Conservation (phyloP, 1,140 invertebrate genomes). For the Sycobia sp. region DNA sequence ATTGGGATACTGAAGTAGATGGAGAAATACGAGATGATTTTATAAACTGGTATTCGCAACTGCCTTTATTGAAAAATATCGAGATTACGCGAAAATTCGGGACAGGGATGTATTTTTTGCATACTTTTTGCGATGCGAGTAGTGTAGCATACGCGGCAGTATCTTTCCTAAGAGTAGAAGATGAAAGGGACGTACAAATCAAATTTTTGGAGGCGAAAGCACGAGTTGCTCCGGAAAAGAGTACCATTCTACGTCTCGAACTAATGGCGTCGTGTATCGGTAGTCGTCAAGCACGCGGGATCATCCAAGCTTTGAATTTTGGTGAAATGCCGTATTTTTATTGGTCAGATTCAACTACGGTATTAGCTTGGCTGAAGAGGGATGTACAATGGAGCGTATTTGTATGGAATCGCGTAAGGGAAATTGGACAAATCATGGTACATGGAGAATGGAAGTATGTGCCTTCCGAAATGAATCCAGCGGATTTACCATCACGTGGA, state of each 20-base stretch:
- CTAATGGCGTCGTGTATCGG: slow-evolving; percentile 40
- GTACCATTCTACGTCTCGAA: slow-evolving; percentile 47
- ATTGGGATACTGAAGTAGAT: slow-evolving; percentile 40
- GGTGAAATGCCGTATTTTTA: not conserved
- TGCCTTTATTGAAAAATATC: not conserved
- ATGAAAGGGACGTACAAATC: not conserved
- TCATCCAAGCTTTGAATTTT: slow-evolving; percentile 12
- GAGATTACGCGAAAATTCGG: not conserved
- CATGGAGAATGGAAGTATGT: not conserved
- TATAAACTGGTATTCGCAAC: not conserved
- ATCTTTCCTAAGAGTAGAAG: slow-evolving; percentile 19
- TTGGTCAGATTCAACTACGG: slow-evolving; percentile 24
- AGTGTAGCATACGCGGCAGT: slow-evolving; percentile 43
- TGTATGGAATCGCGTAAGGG: slow-evolving; percentile 28
- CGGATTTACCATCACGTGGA: slow-evolving; percentile 2
- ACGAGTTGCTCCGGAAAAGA: slow-evolving; percentile 44
- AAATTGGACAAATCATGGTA: slow-evolving; percentile 14
- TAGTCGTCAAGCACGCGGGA: slow-evolving; percentile 18
- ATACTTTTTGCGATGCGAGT: slow-evolving; percentile 40
- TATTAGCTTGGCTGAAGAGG: slow-evolving; percentile 27
- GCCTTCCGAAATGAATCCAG: not conserved
- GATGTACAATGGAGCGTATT: slow-evolving; percentile 28
- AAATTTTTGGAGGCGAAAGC: slow-evolving; percentile 41
- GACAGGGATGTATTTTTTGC: not conserved
- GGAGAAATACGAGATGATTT: not conserved